Base-by-base conservation (phyloP, 2,113 vertebrate genomes). In the Ophthalmolycus amberensis region DNA sequence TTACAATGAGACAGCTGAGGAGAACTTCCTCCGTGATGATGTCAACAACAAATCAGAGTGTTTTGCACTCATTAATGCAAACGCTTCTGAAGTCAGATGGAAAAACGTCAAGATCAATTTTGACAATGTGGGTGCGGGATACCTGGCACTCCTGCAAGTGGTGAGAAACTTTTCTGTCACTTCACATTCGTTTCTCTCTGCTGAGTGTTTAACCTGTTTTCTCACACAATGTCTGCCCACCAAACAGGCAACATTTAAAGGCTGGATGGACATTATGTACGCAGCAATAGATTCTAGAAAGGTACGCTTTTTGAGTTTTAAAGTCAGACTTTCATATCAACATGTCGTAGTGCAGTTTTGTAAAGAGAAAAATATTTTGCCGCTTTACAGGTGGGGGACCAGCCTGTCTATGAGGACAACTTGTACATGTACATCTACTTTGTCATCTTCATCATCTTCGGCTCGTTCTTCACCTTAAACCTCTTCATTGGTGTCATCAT, bases 241-340 rank as follows among this genome's bases (percentile, higher is more conserved):
- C 40, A 67, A 9, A 86, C 84, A 99, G 98, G 98, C 98, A 10
- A 99, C 98, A 0, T 99, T 99, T 93, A 99, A 99, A 95, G 98
- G 98, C 79, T 99, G 98, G 98, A 99, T 99, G 98, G 98, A 99
- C 92, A 99, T 99, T 89, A 99, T 99, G 98, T 99, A 99, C 0
- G 98, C 98, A 16, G 98, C 98, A 4, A 97, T 99, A 25, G 98
- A 99, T 85, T 99, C 98, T 71, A 96, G 98, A 93, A 97, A 92
- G 97, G 98, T 99, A 94, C 83, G 52, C 0, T 16, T 52, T 22
- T 22, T 59, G 18, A 38, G 0, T 37, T 72, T 20, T 58, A 11
- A 77, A n/a, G 9, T 46, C 10, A 54, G 14, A 71, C 38, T 29
- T 77, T 22, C n/a, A 29, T 3, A 32, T 63, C 10, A 27, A n/a